Conservation (phyloP, 2,797 vertebrate genomes). For the Scleropages formosus region DNA sequence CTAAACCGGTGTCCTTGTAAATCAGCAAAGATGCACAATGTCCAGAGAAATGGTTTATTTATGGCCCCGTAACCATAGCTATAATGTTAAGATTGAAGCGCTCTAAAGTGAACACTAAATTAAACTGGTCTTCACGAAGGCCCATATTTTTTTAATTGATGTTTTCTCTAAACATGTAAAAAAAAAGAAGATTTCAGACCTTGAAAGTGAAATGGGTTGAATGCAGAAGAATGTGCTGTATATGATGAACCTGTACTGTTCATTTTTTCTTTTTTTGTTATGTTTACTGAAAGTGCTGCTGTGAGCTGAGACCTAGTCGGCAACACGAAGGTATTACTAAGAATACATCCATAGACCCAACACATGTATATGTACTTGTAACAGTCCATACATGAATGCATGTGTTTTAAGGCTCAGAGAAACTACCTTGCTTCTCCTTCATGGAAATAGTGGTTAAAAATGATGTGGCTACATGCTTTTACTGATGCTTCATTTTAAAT, state of each 20-base stretch:
- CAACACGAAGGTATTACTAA: too few relatives aligned
- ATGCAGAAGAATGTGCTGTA: not conserved
- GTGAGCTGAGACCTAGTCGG: too few relatives aligned
- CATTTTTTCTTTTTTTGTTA: too few relatives aligned
- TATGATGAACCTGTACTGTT: too few relatives aligned
- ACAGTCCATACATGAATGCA: too few relatives aligned
- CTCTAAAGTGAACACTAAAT: constrained; percentile 82
- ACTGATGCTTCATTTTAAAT: not conserved
- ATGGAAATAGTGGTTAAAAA: not conserved
- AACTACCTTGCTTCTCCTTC: too few relatives aligned
- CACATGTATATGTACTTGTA: too few relatives aligned
- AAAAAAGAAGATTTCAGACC: constrained; percentile 26
- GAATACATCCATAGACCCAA: too few relatives aligned
- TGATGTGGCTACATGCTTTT: not conserved
- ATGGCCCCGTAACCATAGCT: constrained; percentile 74
- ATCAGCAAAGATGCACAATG: constrained; percentile 56
- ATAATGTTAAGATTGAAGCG: constrained; percentile 70
- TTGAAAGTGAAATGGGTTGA: not conserved
- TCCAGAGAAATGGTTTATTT: constrained; percentile 65
- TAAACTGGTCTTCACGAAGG: constrained; percentile 66
- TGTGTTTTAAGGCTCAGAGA: too few relatives aligned
- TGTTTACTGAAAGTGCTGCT: too few relatives aligned
- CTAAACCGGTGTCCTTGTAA: constrained; percentile 66
- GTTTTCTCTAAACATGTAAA: constrained; percentile 30
- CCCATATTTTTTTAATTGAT: constrained; percentile 60